Evolutionary conservation across 2,797 vertebrate genomes (phyloP), one percentile per base, ranked within the genome.

Genomic region (Spheniscus humboldti): DNA sequence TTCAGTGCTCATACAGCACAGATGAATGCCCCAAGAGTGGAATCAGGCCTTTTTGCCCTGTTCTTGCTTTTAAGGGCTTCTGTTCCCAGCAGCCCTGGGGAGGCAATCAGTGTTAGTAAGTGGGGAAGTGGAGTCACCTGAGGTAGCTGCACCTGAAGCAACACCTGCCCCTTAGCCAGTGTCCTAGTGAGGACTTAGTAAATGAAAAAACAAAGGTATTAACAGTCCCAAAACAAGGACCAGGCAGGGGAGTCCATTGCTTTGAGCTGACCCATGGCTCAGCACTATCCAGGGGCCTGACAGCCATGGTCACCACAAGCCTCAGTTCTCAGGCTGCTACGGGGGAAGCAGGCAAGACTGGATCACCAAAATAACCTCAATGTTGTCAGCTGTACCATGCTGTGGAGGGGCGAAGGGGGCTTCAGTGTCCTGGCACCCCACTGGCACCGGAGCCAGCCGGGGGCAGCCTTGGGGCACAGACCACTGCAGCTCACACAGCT

Each of bases 11-110:
- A 50, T 10, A 12, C 9, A 63, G 4, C 30, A 55, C 3, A n/a
- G 1, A 0, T 1, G 0, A 25, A 60, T 0, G 0, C 0, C 8
- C 15, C 31, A 59, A 1, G 1, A 33, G 1, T 1, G 4, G 3
- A 43, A 18, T 0, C 2, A 19, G 3, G 0, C 0, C 2, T 0
- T 1, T 10, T 0, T 4, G 0, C 28, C 37, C 33, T 79, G 4
- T 25, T 28, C 24, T 39, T 71, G 23, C 13, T 85, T 85, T 87
- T 84, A 33, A 72, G 41, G 25, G 7, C 12, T 69, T 37, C 30
- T 64, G 25, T 6, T 90, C 62, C 81, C 84, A 77, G 50, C 64
- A 94, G 68, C 41, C 22, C 30, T 35, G 3, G 19, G n/a, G 35
- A 50, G 13, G 10, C 5, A 57, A 48, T 41, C 31, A 30, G 37